Percentiles rank a stretch among this genome's conserved stretches.
phyloP scores from a whole-genome alignment of 2,797 vertebrate genomes.

The Eutrigla gurnardus region DNA sequence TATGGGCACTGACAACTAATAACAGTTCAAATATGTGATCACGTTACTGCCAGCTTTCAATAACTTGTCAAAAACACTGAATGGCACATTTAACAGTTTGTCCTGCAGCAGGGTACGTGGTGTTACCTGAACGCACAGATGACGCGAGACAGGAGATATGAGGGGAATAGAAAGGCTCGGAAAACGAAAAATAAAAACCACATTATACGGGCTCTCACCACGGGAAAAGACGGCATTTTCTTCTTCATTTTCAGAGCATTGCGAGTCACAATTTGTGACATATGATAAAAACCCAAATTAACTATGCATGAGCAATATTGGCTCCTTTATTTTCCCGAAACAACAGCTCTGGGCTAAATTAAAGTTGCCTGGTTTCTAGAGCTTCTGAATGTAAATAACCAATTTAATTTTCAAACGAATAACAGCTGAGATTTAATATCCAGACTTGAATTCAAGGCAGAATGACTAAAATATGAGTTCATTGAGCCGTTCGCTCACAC shows the following conservation, averaged over 20 bases:
- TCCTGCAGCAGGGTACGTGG: background rate
- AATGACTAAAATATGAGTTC: constrained; percentile 9
- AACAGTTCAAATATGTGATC: background rate
- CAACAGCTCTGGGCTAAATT: constrained; percentile 12
- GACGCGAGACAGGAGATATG: constrained; percentile 4
- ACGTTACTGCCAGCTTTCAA: background rate
- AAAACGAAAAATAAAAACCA: constrained; percentile 30
- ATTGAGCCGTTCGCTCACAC: constrained; percentile 15
- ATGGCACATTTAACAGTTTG: background rate
- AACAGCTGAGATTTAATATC: background rate
- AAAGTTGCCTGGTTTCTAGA: background rate
- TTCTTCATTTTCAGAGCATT: constrained; percentile 39
- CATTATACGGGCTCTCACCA: constrained; percentile 8
- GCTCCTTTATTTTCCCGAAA: constrained; percentile 6
- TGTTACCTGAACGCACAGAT: background rate
- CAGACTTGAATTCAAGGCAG: constrained; percentile 10
- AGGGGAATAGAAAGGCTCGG: background rate
- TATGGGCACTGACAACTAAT: background rate
- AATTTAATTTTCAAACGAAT: background rate
- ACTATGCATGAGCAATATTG: background rate
- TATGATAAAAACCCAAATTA: constrained; percentile 34
- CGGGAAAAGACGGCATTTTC: constrained; percentile 19
- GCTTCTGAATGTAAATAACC: constrained; percentile 13
- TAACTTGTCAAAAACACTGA: background rate
- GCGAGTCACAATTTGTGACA: constrained; percentile 13